Conservation (phyloP, 92 coral and sea anemone genomes). For the Ricordea florida region DNA sequence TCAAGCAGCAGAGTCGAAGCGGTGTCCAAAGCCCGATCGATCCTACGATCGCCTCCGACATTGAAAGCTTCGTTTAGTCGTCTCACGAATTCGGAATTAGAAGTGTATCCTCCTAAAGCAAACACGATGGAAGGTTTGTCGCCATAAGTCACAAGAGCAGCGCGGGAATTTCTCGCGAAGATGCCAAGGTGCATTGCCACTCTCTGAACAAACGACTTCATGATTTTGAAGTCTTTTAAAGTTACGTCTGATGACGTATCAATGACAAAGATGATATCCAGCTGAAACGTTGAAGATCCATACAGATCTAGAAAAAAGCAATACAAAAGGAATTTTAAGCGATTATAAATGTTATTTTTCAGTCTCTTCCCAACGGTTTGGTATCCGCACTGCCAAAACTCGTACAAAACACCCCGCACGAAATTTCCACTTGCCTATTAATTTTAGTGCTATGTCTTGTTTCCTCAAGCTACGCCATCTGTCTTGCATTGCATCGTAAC, state of each 20-base stretch:
- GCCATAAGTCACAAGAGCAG: constrained; percentile 66
- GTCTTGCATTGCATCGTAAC: no score
- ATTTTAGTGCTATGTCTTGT: no score
- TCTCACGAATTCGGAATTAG: constrained; percentile 12
- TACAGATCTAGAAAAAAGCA: constrained; percentile 17
- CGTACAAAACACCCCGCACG: no score
- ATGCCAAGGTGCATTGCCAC: constrained; percentile 55
- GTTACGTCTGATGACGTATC: constrained; percentile 50
- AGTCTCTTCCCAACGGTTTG: no score
- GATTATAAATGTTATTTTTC: no score
- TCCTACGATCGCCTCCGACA: constrained; percentile 49
- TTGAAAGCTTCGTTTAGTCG: constrained; percentile 38
- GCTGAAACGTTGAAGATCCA: constrained; percentile 12
- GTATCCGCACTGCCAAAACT: no score
- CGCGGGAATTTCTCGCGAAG: constrained; percentile 54
- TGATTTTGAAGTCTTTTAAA: constrained; percentile 32
- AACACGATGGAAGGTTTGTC: constrained; percentile 28
- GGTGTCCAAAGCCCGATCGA: constrained; percentile 53
- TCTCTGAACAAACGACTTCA: constrained; percentile 54
- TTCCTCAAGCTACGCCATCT: no score
- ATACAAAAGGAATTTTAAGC: no score
- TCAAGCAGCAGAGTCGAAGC: constrained; percentile 31
- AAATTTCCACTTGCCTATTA: no score
- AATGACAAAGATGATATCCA: constrained; percentile 52
- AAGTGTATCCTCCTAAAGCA: constrained; percentile 35